Conservation (phyloP, 2,113 vertebrate genomes). For the Pygoscelis adeliae region DNA sequence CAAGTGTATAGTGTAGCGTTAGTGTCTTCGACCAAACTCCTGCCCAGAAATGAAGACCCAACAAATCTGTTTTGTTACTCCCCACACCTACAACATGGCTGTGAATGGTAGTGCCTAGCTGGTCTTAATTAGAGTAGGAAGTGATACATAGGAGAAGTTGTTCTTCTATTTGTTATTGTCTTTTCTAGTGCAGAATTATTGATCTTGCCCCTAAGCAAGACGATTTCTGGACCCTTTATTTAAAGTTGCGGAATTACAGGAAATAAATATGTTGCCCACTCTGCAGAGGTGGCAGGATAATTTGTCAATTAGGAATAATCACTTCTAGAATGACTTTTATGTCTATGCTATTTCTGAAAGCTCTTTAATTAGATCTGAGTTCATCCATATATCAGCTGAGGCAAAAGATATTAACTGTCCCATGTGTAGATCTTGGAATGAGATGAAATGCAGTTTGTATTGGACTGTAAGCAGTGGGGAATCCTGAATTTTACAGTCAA, state of each 20-base stretch:
- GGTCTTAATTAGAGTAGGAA: neutral
- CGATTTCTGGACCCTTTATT: constrained; percentile 34
- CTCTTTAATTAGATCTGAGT: constrained; percentile 62
- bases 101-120: neutral
- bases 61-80: neutral
- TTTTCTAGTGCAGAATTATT: constrained; percentile 1
- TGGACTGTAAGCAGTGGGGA: neutral
- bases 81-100: neutral
- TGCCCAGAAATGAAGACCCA: neutral
- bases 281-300: constrained; percentile 54
- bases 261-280: constrained; percentile 50
- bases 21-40: neutral
- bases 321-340: constrained; percentile 54
- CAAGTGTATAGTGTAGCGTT: neutral
- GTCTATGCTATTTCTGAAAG: constrained; percentile 59
- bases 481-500: neutral
- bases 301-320: constrained; percentile 69
- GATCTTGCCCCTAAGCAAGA: constrained; percentile 26
- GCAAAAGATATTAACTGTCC: constrained; percentile 47
- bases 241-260: constrained; percentile 54
- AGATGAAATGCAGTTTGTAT: neutral
- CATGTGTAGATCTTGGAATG: neutral
- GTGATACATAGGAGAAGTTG: neutral
- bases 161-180: neutral
- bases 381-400: constrained; percentile 39